Base-by-base conservation (phyloP, 2,797 vertebrate genomes). In the Sylvilagus floridanus region DNA sequence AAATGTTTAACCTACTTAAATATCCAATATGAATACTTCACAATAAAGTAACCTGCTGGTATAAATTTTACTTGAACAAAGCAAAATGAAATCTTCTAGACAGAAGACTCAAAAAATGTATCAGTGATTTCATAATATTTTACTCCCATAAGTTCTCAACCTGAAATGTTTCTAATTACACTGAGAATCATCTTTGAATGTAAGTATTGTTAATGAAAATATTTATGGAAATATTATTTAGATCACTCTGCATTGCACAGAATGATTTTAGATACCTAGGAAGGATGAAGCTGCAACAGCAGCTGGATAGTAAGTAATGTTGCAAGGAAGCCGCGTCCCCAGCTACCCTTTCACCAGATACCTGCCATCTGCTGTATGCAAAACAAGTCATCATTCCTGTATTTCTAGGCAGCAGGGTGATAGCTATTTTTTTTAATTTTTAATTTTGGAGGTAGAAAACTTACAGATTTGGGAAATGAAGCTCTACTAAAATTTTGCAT, bases 351-450 rank as follows among this genome's bases (percentile, higher is more conserved):
- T 98, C 97, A 98, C 98, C 98, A 98, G 98, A 98, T 99, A 99
- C 98, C 97, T 98, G 98, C 99, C 99, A 99, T 99, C 99, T 99
- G 99, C 98, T 99, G 97, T 99, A 98, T 99, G 99, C 98, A 99
- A 99, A 99, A 99, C 98, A 99, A 99, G 98, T 98, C 86, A 96
- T 97, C 98, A 98, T 99, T 99, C 99, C 99, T 98, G 98, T 98
- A 98, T 98, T 99, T 98, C 98, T 98, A 99, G 98, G 98, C 98
- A 95, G 96, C 97, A 97, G 95, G 98, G 98, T 96, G 65, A 81
- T 54, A 42, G 42, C 42, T 42, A 9, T 42, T 47, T 54, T 47
- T 68, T 65, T 71, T 98, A 97, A 97, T 98, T 99, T 99, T 98
- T 98, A 98, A 93, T 98, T 83, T 94, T 91, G 75, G 77, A 97